phyloP scores from a whole-genome alignment of 2,113 vertebrate genomes.

The Lasiurus cinereus region DNA sequence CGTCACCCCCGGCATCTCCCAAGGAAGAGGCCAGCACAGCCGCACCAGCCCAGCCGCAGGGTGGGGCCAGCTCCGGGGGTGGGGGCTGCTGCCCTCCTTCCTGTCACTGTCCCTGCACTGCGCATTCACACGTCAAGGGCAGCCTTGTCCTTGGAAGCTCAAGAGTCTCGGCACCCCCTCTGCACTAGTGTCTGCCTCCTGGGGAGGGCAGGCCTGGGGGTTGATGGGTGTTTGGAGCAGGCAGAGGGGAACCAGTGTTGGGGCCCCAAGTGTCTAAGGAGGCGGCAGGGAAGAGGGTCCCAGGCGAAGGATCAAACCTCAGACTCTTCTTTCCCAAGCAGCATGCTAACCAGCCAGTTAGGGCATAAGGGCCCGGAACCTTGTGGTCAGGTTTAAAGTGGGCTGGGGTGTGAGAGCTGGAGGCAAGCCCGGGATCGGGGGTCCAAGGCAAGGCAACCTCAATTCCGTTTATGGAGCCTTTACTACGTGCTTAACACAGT shows the following conservation, averaged over 20 bases:
- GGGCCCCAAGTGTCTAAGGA: background rate
- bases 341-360: background rate
- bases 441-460: background rate
- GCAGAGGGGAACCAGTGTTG: background rate
- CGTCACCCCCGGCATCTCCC: background rate
- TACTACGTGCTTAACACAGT: fast-evolving
- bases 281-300: background rate
- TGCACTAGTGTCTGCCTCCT: background rate
- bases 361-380: background rate
- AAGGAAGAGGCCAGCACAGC: background rate
- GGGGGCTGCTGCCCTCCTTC: background rate
- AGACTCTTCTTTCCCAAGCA: background rate
- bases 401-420: background rate
- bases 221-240: background rate
- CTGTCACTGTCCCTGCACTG: background rate
- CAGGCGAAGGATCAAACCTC: background rate
- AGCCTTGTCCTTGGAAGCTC: background rate
- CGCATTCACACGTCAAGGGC: background rate
- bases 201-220: background rate
- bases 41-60: background rate
- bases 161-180: background rate
- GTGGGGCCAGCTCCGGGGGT: background rate
- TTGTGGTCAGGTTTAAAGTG: background rate
- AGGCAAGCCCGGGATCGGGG: background rate
- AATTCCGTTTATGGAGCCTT: background rate